Evolutionary conservation across 2,888 invertebrate species (phyloP), one percentile per base, ranked within the genome.

Genomic region (Drosophila tripunctata): DNA sequence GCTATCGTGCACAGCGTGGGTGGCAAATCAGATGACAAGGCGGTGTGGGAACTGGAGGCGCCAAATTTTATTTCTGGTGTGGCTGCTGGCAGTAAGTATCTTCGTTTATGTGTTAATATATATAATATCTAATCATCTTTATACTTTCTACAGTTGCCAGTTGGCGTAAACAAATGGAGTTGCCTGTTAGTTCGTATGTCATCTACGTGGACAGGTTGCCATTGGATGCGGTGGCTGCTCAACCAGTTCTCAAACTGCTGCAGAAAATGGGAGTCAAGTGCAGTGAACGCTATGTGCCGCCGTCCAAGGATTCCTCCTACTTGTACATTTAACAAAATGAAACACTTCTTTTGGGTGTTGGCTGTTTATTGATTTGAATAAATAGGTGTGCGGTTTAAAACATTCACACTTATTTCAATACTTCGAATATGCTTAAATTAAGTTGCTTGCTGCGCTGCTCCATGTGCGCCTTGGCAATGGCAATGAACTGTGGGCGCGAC

Each of bases 391-490:
- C 8, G 74, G 79, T 41, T 60, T 21, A 30, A 31, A 47, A 61
- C 14, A 30, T 65, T 33, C 22, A 14, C 3, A 6, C 30, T 54
- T 65, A 78, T 43, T 74, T 60, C 17, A 78, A 68, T 33, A 71
- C 44, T 38, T 90, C 84, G 51, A 91, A 89, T 14, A 93, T 92
- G 88, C 93, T 93, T 33, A 94, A 90, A 57, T 93, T 87, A 14
- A 88, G 77, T 5, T 93, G 94, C 74, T 93, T 94, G 62, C 92
- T 94, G 30, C 98, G 93, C 76, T 94, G 92, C 65, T 94, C 93
- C 89, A 97, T 91, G 91, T 98, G 98, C 6, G 94, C 94, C 92
- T 94, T 93, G 40, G 93, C 93, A 66, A 98, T 97, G 88, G 94
- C 93, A 22, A 93, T 93, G 90, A 96, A 98, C 66, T 94, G 93